These are phyloP conservation scores for Gnathonemus echidnorhynchus DNA, from an alignment of 2,113 vertebrate genomes.

Conservation along the genomic window DNA sequence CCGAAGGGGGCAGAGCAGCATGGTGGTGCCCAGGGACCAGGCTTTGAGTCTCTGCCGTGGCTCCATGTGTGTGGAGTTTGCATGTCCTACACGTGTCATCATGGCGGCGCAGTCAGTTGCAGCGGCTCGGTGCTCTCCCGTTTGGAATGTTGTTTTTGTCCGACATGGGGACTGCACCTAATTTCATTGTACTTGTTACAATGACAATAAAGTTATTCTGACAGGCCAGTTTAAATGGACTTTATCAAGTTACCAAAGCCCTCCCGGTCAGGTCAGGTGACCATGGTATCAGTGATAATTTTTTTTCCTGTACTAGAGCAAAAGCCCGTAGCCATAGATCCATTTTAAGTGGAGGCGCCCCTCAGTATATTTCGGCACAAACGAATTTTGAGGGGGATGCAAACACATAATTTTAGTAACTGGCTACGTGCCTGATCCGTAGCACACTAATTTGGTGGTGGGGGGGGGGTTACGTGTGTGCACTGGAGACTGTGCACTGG, in stretches of 20 bases:
- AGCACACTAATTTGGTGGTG: not conserved
- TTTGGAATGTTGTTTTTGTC: too few species aligned
- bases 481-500: not conserved
- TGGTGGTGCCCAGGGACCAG: too few species aligned
- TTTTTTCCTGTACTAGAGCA: not conserved
- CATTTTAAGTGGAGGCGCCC: not conserved
- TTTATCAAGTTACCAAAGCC: not conserved
- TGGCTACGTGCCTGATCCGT: not conserved
- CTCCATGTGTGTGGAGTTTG: not conserved
- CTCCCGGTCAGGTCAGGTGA: not conserved
- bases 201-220: too few species aligned
- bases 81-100: not conserved
- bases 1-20: too few species aligned
- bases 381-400: not conserved
- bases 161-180: too few species aligned
- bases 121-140: too few species aligned
- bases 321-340: not conserved
- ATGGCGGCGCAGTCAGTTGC: too few species aligned
- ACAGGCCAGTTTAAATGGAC: not conserved
- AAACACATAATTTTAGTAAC: not conserved
- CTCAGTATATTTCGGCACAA: not conserved
- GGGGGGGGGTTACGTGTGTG: not conserved
- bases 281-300: not conserved
- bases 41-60: not conserved
- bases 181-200: too few species aligned